Conservation (phyloP, 1,140 invertebrate genomes). For the Drosophila kanapiae region DNA sequence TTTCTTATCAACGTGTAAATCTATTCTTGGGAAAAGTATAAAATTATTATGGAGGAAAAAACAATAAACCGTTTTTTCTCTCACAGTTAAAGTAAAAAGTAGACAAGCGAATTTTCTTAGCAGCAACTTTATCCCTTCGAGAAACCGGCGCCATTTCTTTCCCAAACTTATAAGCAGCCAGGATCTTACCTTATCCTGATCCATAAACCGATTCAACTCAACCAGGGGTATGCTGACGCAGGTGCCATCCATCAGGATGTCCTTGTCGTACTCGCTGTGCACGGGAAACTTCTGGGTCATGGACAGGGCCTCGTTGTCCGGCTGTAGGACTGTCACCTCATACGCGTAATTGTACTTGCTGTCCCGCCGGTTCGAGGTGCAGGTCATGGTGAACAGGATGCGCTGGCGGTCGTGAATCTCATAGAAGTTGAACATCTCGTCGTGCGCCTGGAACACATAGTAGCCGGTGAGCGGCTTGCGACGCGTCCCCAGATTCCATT, state of each 20-base stretch:
- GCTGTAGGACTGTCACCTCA: conserved; percentile 74
- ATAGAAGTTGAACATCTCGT: conserved; percentile 84
- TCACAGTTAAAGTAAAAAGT: no score
- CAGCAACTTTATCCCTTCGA: no score
- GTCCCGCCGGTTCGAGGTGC: conserved; percentile 75
- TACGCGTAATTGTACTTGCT: conserved; percentile 80
- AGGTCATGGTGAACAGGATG: conserved; percentile 82
- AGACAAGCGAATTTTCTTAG: no score
- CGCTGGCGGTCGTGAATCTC: conserved; percentile 77
- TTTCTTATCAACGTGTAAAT: conserved; percentile 24
- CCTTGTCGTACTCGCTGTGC: conserved; percentile 81
- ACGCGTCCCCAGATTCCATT: conserved; percentile 71
- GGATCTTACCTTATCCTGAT: conserved; percentile 75
- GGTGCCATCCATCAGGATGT: conserved; percentile 78
- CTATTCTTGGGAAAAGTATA: background rate
- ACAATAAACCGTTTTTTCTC: background rate
- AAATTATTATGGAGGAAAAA: background rate
- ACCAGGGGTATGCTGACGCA: conserved; percentile 68
- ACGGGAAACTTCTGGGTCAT: conserved; percentile 81
- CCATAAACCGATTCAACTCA: conserved; percentile 74
- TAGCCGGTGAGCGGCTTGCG: conserved; percentile 77
- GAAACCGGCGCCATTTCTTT: no score
- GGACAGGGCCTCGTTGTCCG: conserved; percentile 74
- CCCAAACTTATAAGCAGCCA: no score
- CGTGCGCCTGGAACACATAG: conserved; percentile 76